A percentile compares a stretch with the other conserved stretches of the same genome.
Evolutionary conservation across 2,797 vertebrate species (phyloP).

Genomic region (Danio jaintianensis): DNA sequence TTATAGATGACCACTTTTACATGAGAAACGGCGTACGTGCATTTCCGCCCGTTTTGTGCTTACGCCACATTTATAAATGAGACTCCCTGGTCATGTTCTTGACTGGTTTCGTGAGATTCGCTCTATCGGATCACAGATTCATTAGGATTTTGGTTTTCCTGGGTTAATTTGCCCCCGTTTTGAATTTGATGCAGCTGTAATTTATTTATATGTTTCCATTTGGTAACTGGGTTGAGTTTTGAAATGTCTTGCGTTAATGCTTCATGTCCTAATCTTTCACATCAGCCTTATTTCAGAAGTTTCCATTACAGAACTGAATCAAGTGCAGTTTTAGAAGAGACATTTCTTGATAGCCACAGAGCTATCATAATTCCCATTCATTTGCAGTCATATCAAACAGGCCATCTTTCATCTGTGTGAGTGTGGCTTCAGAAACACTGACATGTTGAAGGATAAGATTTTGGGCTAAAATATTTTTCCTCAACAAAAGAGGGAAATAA

Average conservation of each 20-base stretch:
- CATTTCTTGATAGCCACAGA: not conserved
- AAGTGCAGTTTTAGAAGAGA: constrained; percentile 57
- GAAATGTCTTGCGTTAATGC: not conserved
- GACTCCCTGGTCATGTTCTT: not conserved
- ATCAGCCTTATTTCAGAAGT: constrained; percentile 37
- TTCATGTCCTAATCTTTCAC: constrained; percentile 8
- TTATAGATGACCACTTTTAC: too few species aligned
- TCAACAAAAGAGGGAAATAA: too few species aligned
- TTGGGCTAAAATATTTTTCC: not conserved
- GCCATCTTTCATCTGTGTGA: not conserved
- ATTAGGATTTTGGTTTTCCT: not conserved
- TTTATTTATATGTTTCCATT: not conserved
- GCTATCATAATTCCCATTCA: not conserved
- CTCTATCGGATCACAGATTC: constrained; percentile 17
- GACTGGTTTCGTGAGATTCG: constrained; percentile 12
- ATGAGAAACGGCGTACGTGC: too few species aligned
- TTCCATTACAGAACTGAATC: constrained; percentile 36
- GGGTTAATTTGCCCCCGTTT: not conserved
- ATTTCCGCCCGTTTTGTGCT: too few species aligned
- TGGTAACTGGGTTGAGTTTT: not conserved
- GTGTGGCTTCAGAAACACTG: not conserved
- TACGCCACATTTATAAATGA: too few species aligned
- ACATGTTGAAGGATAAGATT: not conserved
- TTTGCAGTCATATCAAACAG: not conserved
- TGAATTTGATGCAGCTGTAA: not conserved